Base-by-base conservation (phyloP, 2,888 invertebrate genomes). In the Vanessa cardui region DNA sequence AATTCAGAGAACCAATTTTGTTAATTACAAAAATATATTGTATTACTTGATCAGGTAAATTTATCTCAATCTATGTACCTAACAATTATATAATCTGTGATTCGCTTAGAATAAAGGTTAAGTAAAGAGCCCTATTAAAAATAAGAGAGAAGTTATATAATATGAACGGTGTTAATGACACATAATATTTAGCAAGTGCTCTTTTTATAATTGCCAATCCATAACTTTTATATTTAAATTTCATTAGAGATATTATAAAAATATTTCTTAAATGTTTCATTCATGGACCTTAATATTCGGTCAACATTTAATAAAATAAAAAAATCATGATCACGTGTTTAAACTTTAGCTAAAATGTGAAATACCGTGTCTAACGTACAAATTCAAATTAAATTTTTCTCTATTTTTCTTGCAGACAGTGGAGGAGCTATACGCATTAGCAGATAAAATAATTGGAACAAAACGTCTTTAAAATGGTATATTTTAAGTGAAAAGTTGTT, bases 341-440 rank as follows among this genome's bases (percentile, higher is more conserved):
- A 26, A 26, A 26, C 26, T 26, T 26, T 26, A 26, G 5, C 26
- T 26, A 26, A 26, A 26, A 26, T 26, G 5, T 26, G 26, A 26
- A 26, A 26, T 26, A 26, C 26, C 26, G 26, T 26, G 2, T 16
- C 26, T 26, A 26, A 2, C 21, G 4, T 31, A 31, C 15, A 21
- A 16, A 5, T 4, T 50, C 5, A 12, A 26, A 18, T n/a, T 39
- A 54, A 54, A 26, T 31, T 15, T 7, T 21, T 39, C 70, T 66
- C 58, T 68, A 50, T 68, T 76, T 80, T 75, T 75, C 77, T 94
- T 93, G 59, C 93, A 96, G 95, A 95, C 94, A 4, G 95, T 96
- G 60, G 95, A 95, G 76, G 95, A 95, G 78, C 89, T 96, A 76
- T 95, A 96, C 80, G 84, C 89, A 15, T 85, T 95, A 75, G 95